Evolutionary conservation across 2,888 invertebrate species (phyloP), one percentile per base, ranked within the genome.

Genomic region (Cryptosula pallasiana): DNA sequence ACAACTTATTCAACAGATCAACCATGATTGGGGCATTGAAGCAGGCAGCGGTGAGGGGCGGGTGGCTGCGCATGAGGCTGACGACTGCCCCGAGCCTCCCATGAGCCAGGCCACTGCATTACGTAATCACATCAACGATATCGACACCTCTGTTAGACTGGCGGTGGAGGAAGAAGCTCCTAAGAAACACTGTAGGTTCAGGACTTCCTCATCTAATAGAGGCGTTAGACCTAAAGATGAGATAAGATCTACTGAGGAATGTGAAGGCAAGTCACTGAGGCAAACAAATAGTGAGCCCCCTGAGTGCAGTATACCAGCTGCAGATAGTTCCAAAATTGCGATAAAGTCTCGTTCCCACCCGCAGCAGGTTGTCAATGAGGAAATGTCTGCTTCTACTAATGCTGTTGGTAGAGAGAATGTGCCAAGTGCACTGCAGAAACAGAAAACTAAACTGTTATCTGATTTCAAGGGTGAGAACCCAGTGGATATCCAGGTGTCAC

Each of bases 1-100:
- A 32, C 16, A 3, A n/a, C 27, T 63, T 9, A 27, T 63, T 1
- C 25, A 63, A 32, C 63, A 63, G 32, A 2, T 63, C 5, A 63
- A 63, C n/a, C 29, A 27, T 25, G 63, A 63, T 32, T 63, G 63
- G 63, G 63, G 63, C 9, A 63, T 63, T 13, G 45, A 45, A 63
- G n/a, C 13, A 13, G 27, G 63, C 32, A 32, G 5, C 32, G 63
- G 63, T 25, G 34, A 63, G 9, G 9, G 25, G 2, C n/a, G 3
- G 23, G 9, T 45, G 16, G 55, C 55, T 55, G n/a, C n/a, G n/a
- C n/a, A n/a, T n/a, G n/a, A n/a, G n/a, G n/a, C n/a, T n/a, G n/a
- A n/a, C n/a, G n/a, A n/a, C n/a, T n/a, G n/a, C n/a, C n/a, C n/a
- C n/a, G 63, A 32, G 32, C 63, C 63, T 3, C 32, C 32, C 13